phyloP scores from a whole-genome alignment of 1,140 invertebrate genomes.

The Heliconius melpomene region DNA sequence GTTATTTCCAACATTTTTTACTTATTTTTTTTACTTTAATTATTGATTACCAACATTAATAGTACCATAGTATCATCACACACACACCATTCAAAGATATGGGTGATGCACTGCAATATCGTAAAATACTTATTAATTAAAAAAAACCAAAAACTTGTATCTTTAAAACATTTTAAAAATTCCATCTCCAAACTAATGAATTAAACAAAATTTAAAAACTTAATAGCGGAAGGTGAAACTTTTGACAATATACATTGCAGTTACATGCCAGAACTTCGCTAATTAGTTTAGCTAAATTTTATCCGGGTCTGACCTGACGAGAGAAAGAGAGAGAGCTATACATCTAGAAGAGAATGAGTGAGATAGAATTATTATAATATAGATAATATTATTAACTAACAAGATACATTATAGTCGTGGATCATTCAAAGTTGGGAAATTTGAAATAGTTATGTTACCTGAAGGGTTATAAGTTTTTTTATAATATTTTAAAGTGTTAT shows the following conservation, averaged over 20 bases:
- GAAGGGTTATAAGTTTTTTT: no score
- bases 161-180: neutral
- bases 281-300: neutral
- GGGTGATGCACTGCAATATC: no score
- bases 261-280: neutral
- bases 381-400: neutral
- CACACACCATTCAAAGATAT: no score
- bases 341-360: neutral
- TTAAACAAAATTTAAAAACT: neutral
- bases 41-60: no score
- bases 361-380: neutral
- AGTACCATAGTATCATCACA: no score
- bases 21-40: no score
- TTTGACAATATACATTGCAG: conserved; percentile 6
- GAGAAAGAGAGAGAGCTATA: neutral
- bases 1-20: no score
- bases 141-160: no score
- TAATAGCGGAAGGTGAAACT: neutral
- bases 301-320: neutral
- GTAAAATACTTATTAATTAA: no score
- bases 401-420: neutral
- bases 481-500: no score
- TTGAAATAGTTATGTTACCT: no score
- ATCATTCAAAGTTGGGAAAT: neutral
- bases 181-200: neutral